These are phyloP conservation scores for Agrenia bidenticulata DNA, from an alignment of 2,888 invertebrate species.

Conservation along the genomic window DNA sequence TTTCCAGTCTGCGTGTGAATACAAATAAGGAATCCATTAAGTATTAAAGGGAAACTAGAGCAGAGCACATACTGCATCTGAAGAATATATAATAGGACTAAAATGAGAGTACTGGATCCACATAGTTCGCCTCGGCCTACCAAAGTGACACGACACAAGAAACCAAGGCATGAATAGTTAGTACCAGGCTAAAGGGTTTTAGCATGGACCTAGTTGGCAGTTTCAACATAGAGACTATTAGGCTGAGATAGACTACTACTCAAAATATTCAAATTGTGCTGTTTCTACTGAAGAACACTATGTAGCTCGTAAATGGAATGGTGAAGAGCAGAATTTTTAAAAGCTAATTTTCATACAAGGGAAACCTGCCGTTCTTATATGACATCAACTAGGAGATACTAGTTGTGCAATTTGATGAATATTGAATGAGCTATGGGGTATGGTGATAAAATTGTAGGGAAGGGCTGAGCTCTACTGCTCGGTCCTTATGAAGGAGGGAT, in stretches of 20 bases:
- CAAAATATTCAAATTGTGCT: neutral
- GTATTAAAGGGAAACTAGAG: conserved; percentile 7
- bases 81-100: conserved; percentile 5
- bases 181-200: too few species aligned
- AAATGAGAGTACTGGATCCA: neutral
- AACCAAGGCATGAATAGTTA: too few species aligned
- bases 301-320: neutral
- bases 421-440: conserved; percentile 27
- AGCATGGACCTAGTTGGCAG: too few species aligned
- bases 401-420: conserved; percentile 32
- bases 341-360: conserved; percentile 37
- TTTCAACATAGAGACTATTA: too few species aligned
- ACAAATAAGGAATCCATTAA: conserved; percentile 12
- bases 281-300: neutral
- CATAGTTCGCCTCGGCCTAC: too few species aligned
- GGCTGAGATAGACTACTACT: too few species aligned
- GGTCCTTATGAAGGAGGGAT: too few species aligned
- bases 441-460: too few species aligned
- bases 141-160: too few species aligned
- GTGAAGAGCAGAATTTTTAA: neutral
- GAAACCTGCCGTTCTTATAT: conserved; percentile 25
- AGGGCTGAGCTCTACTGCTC: too few species aligned
- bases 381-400: conserved; percentile 29
- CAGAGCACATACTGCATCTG: neutral
- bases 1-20: conserved; percentile 11